Base-by-base conservation (phyloP, 2,888 invertebrate genomes). In the Drosophila prolongata region DNA sequence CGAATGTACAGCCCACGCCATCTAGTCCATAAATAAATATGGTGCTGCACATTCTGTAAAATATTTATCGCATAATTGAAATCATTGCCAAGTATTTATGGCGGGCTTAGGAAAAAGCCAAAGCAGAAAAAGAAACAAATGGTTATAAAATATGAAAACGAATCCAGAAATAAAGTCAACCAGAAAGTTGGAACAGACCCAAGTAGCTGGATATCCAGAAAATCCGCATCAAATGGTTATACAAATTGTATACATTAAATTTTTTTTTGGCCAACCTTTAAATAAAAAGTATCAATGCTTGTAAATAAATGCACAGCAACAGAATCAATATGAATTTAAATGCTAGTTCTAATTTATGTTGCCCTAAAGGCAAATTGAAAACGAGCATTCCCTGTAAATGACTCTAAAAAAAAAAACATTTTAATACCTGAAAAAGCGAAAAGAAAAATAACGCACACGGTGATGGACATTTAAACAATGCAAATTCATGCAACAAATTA, bases 51-150 rank as follows among this genome's bases (percentile, higher is more conserved):
- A 46, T 64, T 53, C 46, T 60, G 24, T 60, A 67, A 75, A 82
- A 76, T 85, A 64, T 79, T 76, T 87, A 79, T 85, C 68, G 77
- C 78, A 80, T 87, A 82, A 82, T 87, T 85, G 80, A 82, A 85
- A 87, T 82, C 68, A 54, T 65, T 72, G 61, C 38, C 34, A 47
- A 50, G 49, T 85, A 81, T 81, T 76, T 81, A 71, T 73, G 64
- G 50, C 46, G 66, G 55, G 57, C 76, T 57, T 76, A 43, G 40
- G 53, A 37, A n/a, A 46, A 38, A 44, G 40, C 44, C 50, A 42
- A 49, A 24, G 44, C 43, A 44, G 9, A 38, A 57, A 58, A 16
- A 40, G 43, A 19, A 57, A 57, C 16, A 50, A 55, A 46, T 43
- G 38, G 19, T 35, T 16, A 19, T 6, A 30, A 50, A 62, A 53